Evolutionary conservation across 2,888 invertebrate genomes (phyloP), one percentile per base, ranked within the genome.

Genomic region (Germaria angustata): DNA sequence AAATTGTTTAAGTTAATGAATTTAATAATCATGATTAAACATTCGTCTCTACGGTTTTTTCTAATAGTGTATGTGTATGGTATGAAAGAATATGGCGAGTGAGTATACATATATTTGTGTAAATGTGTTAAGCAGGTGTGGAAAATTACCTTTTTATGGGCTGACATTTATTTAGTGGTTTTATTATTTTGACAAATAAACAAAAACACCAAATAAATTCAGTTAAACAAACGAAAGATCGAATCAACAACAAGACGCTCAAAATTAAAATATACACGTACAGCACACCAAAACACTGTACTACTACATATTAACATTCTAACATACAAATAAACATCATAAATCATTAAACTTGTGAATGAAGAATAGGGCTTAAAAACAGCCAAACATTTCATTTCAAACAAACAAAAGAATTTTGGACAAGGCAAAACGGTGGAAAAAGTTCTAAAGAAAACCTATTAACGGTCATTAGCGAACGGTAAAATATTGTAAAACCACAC

Each of bases 91-190:
- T 6, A 32, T 44, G 39, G n/a, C n/a, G n/a, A n/a, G n/a, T n/a
- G n/a, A n/a, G n/a, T n/a, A n/a, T 36, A 9, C 41, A 34, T 24
- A n/a, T 51, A 13, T 51, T 24, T 59, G 22, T 65, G 22, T 65
- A 17, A 22, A 24, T 17, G 17, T 86, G 80, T 82, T 84, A 85
- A 88, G 88, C 88, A 88, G 88, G 89, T 88, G 88, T 87, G 88
- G 88, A 89, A 88, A 89, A 88, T 89, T 87, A 86, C 86, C 86
- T 88, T 88, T 88, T 89, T 87, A 88, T 87, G 85, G 87, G 86
- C 88, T 85, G 85, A 61, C 86, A 86, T 88, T 88, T 88, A 86
- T 88, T 88, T 88, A 88, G 88, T 87, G 88, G 87, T 86, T 89
- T 88, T 78, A 78, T 79, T 59, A 68, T 68, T 57, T 75, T 79